Percentiles rank a stretch among this genome's conserved stretches.
Evolutionary conservation across 2,888 invertebrate genomes (phyloP).

Genomic region (Ectobius pallidus): DNA sequence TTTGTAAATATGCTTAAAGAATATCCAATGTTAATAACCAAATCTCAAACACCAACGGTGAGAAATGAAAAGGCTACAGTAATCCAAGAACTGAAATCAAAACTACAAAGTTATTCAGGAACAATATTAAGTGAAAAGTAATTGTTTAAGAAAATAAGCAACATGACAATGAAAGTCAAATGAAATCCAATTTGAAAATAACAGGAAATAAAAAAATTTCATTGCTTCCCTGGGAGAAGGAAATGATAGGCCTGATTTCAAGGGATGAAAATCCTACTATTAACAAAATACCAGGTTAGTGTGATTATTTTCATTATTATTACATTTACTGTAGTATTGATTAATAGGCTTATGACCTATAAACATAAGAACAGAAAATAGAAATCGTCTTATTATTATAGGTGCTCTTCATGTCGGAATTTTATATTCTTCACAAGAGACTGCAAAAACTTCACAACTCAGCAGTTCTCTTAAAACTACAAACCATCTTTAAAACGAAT

Average conservation of each 20-base stretch:
- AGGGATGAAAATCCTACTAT: background rate
- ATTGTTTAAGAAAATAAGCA: background rate
- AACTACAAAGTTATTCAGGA: background rate
- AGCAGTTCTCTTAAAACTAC: background rate
- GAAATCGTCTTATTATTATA: background rate
- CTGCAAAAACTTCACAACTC: background rate
- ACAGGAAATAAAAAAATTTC: background rate
- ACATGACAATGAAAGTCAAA: background rate
- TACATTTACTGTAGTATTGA: background rate
- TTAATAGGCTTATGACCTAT: background rate
- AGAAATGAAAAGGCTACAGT: too few relatives aligned
- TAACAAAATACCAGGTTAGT: background rate
- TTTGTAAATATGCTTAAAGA: background rate
- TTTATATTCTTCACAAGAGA: background rate
- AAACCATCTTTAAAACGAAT: background rate
- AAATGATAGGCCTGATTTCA: background rate
- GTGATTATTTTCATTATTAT: background rate
- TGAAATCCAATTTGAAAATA: background rate
- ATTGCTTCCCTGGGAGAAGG: background rate
- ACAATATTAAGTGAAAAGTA: background rate
- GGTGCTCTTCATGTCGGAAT: background rate
- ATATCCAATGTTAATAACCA: background rate
- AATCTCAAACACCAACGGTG: background rate
- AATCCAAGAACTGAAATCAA: background rate
- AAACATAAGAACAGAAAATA: background rate